Base-by-base conservation (phyloP, 2,797 vertebrate genomes). In the Ciconia nigra region DNA sequence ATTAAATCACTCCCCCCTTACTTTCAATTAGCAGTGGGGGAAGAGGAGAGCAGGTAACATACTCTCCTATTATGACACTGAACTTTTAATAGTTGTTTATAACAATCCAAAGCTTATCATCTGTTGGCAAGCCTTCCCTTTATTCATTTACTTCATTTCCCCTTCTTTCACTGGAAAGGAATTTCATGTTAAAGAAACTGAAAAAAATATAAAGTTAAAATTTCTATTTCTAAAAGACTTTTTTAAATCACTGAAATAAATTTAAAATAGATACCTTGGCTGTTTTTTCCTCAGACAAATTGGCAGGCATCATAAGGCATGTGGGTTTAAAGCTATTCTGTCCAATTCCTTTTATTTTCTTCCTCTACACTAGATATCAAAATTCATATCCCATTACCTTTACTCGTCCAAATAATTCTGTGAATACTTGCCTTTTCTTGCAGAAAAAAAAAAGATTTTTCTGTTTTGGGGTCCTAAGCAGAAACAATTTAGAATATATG, bases 121-220 rank as follows among this genome's bases (percentile, higher is more conserved):
- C 52, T 71, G 35, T 83, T 94, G 62, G 73, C 73, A 90, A 90
- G 62, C 33, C 49, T 89, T 92, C 55, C 46, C 70, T 89, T 92
- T 82, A 87, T 76, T 79, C 78, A 88, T 92, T 93, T 89, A 72
- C 47, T 95, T 83, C 15, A 91, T 79, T 91, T 92, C 70, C 62
- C 31, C 46, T 95, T 91, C n/a, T 83, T 90, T 72, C 73, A 89
- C 31, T 79, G 39, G 58, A 72, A 80, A 88, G 39, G 57, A 96
- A 95, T 86, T 81, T 61, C 26, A 79, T 4, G 6, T 44, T 78
- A 65, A 83, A 90, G 72, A 86, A 86, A 72, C 10, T 28, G 37
- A 74, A 81, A 86, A 81, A 52, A 58, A 21, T 5, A 0, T 16
- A 5, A 25, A 69, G n/a, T 73, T 77, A 55, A 55, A 67, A 88